Evolutionary conservation across 2,797 vertebrate genomes (phyloP).

Genomic region (Enteromius radiatus): DNA sequence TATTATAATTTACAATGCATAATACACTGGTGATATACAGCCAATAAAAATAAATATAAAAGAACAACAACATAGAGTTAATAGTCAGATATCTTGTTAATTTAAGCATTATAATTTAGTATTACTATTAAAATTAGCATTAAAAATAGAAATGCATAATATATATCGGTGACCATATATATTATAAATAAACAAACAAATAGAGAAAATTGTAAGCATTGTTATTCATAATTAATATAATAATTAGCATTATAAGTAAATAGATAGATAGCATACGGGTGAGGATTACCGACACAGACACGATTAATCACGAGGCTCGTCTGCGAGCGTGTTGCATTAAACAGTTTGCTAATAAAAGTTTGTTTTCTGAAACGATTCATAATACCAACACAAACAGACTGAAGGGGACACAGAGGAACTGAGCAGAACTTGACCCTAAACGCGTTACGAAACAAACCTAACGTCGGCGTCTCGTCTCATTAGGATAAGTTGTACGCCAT

Average conservation of each 20-base stretch:
- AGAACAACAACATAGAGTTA: background rate
- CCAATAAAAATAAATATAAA: background rate
- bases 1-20: background rate
- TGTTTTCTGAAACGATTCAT: background rate
- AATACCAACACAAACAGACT: background rate
- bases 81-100: background rate
- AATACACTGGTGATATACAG: background rate
- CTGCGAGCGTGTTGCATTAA: background rate
- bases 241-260: background rate
- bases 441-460: background rate
- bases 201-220: background rate
- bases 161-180: background rate
- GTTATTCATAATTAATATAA: background rate
- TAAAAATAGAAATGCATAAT: background rate
- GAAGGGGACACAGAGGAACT: background rate
- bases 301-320: background rate
- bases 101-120: background rate
- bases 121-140: background rate
- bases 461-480: constrained; percentile 7
- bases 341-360: background rate
- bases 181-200: too few relatives aligned
- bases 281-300: constrained; percentile 63
- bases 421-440: background rate
- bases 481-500: constrained; percentile 26
- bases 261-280: background rate